phyloP scores from a whole-genome alignment of 2,888 invertebrate species.

The Leptopilina myrica region DNA sequence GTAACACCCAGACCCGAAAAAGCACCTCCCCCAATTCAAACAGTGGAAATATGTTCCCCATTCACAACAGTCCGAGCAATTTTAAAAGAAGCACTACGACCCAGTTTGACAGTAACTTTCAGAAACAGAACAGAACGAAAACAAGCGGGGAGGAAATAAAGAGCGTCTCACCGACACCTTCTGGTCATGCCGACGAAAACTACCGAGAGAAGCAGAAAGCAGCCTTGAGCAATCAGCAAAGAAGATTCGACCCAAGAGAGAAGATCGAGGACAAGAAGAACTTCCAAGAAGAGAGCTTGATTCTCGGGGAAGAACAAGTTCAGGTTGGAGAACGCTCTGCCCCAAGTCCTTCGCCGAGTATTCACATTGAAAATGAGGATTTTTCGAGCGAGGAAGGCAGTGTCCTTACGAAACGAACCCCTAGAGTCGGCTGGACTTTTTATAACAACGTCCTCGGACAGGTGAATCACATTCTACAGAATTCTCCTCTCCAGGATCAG shows the following conservation, averaged over 20 bases:
- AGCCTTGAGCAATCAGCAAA: neutral
- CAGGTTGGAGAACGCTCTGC: conserved; percentile 68
- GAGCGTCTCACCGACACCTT: neutral
- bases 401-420: conserved; percentile 77
- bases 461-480: conserved; percentile 79
- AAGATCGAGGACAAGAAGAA: neutral
- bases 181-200: neutral
- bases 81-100: neutral
- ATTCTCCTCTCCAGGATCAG: conserved; percentile 68
- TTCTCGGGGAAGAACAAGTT: conserved; percentile 64
- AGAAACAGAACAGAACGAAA: neutral
- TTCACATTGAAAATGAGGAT: conserved; percentile 79
- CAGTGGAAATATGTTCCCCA: neutral
- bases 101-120: too few relatives aligned
- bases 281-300: conserved; percentile 48
- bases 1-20: conserved; percentile 5
- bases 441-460: conserved; percentile 84
- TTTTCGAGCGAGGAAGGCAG: conserved; percentile 75
- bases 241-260: neutral
- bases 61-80: neutral
- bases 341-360: conserved; percentile 77
- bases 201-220: neutral
- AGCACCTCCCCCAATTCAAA: neutral
- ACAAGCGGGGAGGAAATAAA: neutral
- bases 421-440: conserved; percentile 84